Evolutionary conservation across 2,113 vertebrate species (phyloP).

Genomic region (Amphiprion percula): DNA sequence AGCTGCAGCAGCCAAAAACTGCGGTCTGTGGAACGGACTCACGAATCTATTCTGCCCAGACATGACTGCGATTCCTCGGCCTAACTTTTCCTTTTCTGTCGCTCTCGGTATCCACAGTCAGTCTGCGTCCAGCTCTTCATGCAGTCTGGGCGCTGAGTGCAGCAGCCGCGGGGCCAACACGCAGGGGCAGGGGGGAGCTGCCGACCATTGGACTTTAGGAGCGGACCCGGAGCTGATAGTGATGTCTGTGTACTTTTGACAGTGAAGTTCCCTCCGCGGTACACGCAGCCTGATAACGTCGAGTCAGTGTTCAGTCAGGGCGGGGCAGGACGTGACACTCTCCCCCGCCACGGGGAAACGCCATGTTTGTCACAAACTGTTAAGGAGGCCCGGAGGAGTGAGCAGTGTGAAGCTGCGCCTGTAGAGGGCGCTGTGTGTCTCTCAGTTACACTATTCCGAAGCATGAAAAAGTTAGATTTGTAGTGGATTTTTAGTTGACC

Average conservation of each 20-base stretch:
- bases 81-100: slow-evolving; percentile 8
- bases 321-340: slow-evolving; percentile 34
- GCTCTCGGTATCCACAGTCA: neutral
- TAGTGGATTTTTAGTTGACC: too few species aligned
- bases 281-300: neutral
- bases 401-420: neutral
- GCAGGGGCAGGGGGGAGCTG: neutral
- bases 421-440: neutral
- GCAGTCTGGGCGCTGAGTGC: slow-evolving; percentile 17
- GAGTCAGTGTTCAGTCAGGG: slow-evolving; percentile 25
- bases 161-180: neutral
- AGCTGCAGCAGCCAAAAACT: slow-evolving; percentile 34
- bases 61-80: slow-evolving; percentile 22
- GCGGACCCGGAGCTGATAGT: neutral
- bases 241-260: slow-evolving; percentile 32
- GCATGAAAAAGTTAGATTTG: too few species aligned
- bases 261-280: slow-evolving; percentile 15
- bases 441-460: too few species aligned
- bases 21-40: slow-evolving; percentile 37
- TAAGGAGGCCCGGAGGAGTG: slow-evolving; percentile 31
- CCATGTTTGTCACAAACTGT: slow-evolving; percentile 39
- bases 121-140: neutral
- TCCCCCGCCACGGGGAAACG: slow-evolving; percentile 13
- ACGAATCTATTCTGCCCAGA: slow-evolving; percentile 8
- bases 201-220: slow-evolving; percentile 34